Evolutionary conservation across 2,888 invertebrate species (phyloP).

Genomic region (Drosophila ustulata): DNA sequence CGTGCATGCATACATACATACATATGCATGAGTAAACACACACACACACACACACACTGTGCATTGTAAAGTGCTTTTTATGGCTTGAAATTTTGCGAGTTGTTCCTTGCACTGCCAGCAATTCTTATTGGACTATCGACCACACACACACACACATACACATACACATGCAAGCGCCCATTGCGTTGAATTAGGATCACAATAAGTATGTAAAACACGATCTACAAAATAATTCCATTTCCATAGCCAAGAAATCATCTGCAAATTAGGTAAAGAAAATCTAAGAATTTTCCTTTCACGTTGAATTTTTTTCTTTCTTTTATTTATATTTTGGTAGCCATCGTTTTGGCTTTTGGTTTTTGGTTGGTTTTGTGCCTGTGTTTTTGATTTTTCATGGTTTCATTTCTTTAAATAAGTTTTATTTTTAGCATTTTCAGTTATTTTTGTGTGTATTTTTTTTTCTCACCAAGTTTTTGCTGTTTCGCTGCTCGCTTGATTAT

Average conservation of each 20-base stretch:
- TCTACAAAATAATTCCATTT: slow-evolving; percentile 6
- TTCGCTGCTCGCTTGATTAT: slow-evolving; percentile 54
- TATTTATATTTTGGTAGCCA: slow-evolving; percentile 70
- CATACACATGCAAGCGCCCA: background rate
- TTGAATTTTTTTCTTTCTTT: slow-evolving; percentile 34
- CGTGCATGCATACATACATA: slow-evolving; percentile 16
- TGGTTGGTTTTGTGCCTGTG: slow-evolving; percentile 39
- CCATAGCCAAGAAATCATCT: slow-evolving; percentile 34
- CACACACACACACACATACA: background rate
- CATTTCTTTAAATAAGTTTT: slow-evolving; percentile 84
- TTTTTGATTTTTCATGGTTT: slow-evolving; percentile 83
- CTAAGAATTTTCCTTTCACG: slow-evolving; percentile 36
- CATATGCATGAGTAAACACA: slow-evolving; percentile 11
- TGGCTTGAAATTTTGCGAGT: slow-evolving; percentile 59
- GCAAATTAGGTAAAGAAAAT: slow-evolving; percentile 52
- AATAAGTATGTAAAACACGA: slow-evolving; percentile 8
- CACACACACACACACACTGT: slow-evolving; percentile 28
- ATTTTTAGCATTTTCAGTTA: slow-evolving; percentile 83
- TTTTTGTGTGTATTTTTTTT: slow-evolving; percentile 74
- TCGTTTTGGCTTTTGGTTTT: slow-evolving; percentile 59
- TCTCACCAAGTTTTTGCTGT: slow-evolving; percentile 57
- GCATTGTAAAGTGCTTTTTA: slow-evolving; percentile 75
- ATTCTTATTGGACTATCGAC: slow-evolving; percentile 20
- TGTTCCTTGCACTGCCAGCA: slow-evolving; percentile 31
- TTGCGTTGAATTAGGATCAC: slow-evolving; percentile 6